These are phyloP conservation scores for Heliconius cydno DNA, from an alignment of 2,888 invertebrate genomes.

Conservation along the genomic window DNA sequence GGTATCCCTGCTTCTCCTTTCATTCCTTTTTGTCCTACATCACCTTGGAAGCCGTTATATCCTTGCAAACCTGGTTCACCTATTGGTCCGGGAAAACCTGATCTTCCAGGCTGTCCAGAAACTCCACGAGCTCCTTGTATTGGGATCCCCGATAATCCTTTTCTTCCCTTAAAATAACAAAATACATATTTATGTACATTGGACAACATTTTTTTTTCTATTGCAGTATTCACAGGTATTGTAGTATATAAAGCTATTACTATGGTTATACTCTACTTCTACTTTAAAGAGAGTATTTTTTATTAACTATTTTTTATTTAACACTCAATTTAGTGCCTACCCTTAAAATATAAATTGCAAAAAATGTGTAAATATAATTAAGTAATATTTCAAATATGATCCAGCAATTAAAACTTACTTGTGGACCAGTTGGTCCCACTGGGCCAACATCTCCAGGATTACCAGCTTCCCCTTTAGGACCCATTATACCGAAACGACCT, in stretches of 20 bases:
- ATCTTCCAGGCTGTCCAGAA: conserved; percentile 88
- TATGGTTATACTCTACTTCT: no score
- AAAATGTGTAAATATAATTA: no score
- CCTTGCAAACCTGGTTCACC: conserved; percentile 82
- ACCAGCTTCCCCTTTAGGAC: conserved; percentile 73
- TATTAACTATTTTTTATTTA: no score
- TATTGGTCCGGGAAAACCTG: conserved; percentile 85
- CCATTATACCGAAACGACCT: conserved; percentile 78
- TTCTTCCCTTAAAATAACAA: conserved; percentile 67
- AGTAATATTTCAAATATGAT: not conserved
- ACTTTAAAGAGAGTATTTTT: no score
- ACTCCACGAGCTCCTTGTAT: conserved; percentile 87
- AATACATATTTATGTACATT: not conserved
- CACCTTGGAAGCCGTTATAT: conserved; percentile 65
- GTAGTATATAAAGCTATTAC: no score
- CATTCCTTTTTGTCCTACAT: conserved; percentile 76
- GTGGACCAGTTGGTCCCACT: conserved; percentile 82
- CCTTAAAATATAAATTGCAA: no score
- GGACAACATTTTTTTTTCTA: not conserved
- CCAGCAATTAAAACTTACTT: conserved; percentile 65
- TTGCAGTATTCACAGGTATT: not conserved
- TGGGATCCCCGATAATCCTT: conserved; percentile 67
- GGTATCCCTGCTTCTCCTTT: conserved; percentile 82
- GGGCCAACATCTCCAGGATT: conserved; percentile 83
- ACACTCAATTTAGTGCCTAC: no score